Conservation (phyloP, 35 echinoderm and acorn worm genomes). For the Diadema setosum region DNA sequence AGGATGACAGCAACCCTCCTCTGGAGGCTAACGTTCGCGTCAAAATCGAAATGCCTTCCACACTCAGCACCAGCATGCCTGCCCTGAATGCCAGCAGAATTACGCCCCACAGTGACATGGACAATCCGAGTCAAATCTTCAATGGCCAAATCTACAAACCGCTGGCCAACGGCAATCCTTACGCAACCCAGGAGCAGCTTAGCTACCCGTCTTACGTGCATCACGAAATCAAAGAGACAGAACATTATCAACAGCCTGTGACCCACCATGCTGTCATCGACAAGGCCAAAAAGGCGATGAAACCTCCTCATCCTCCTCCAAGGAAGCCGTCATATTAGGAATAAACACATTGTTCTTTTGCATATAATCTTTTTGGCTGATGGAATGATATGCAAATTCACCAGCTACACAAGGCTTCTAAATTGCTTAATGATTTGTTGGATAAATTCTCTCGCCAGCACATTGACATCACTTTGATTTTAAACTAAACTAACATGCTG, state of each 20-base stretch:
- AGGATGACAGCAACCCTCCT: conserved; percentile 19
- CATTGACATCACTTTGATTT: no score
- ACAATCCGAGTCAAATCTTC: no score
- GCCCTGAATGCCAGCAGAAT: conserved; percentile 38
- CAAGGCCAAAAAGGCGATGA: neutral
- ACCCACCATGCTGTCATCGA: neutral
- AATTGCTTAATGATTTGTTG: no score
- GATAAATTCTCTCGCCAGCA: no score
- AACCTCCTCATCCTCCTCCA: neutral
- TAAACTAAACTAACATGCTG: no score
- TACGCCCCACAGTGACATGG: neutral
- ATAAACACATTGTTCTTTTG: no score
- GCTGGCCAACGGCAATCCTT: neutral
- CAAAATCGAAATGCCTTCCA: conserved; percentile 67
- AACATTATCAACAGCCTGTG: neutral
- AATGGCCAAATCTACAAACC: neutral
- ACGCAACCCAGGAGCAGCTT: neutral
- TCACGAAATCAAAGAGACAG: neutral
- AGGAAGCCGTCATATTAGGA: conserved; percentile 1
- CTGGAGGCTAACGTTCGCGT: conserved; percentile 59
- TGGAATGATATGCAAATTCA: no score
- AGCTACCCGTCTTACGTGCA: neutral
- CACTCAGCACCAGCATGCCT: conserved; percentile 39
- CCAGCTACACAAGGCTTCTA: no score
- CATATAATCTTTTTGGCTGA: no score